A percentile compares a stretch with the other conserved stretches of the same genome.
phyloP scores from a whole-genome alignment of 2,888 invertebrate genomes.

The Eristalis intricaria region DNA sequence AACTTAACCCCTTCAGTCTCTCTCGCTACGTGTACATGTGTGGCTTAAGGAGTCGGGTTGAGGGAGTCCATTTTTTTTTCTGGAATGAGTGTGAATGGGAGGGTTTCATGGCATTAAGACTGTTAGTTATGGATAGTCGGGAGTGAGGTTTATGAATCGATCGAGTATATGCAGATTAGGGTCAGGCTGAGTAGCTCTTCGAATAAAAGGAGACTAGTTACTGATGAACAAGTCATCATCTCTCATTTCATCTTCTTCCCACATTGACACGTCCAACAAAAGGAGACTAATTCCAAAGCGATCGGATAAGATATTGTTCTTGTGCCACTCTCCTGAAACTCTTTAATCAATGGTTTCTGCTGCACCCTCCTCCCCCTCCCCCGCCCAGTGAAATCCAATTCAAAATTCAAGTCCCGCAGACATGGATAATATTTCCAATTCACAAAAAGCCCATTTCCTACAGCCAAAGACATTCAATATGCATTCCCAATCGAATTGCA shows the following conservation, averaged over 20 bases:
- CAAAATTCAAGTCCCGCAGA: not conserved
- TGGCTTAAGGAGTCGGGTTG: not conserved
- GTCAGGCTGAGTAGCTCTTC: not conserved
- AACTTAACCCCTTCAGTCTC: not conserved
- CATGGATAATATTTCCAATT: not conserved
- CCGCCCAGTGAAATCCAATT: no score
- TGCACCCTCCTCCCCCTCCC: not conserved
- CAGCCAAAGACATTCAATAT: not conserved
- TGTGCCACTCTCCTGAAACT: not conserved
- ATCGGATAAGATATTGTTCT: not conserved
- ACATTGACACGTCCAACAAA: not conserved
- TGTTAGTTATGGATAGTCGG: constrained; percentile 39
- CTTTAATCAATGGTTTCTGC: not conserved
- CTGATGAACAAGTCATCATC: no score
- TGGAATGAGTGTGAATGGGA: constrained; percentile 37
- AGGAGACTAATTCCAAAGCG: not conserved
- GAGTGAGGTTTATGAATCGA: constrained; percentile 21
- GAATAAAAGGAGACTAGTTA: no score
- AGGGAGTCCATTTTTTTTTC: no score
- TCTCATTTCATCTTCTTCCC: no score
- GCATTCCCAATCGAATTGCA: not conserved
- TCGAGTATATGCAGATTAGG: not conserved
- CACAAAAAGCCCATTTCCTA: not conserved
- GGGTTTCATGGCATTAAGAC: constrained; percentile 40
- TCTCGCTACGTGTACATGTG: constrained; percentile 29